Conservation (phyloP, 2,888 invertebrate genomes). For the Timema podura region DNA sequence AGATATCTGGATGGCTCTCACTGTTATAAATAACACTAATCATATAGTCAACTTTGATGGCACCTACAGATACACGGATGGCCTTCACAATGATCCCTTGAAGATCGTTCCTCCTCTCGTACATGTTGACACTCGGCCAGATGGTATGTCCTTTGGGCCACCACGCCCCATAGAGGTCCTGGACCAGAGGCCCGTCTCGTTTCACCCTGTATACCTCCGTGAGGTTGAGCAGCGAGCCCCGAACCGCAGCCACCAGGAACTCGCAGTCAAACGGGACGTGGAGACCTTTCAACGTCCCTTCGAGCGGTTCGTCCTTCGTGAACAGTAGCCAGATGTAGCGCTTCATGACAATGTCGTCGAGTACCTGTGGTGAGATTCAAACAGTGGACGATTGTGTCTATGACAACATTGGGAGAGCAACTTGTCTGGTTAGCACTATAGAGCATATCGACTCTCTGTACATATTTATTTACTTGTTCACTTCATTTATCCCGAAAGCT, state of each 20-base stretch:
- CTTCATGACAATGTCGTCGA: too few relatives aligned
- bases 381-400: too few relatives aligned
- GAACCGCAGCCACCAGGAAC: slow-evolving; percentile 7
- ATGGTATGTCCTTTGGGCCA: neutral
- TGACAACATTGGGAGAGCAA: too few relatives aligned
- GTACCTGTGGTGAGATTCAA: too few relatives aligned
- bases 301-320: too few relatives aligned
- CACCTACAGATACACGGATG: neutral
- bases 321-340: too few relatives aligned
- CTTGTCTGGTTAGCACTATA: too few relatives aligned
- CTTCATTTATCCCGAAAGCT: too few relatives aligned
- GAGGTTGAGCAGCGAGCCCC: neutral
- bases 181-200: neutral
- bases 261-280: slow-evolving; percentile 11
- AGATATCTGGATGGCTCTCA: too few relatives aligned
- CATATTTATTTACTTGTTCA: too few relatives aligned
- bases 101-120: slow-evolving; percentile 5
- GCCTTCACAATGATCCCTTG: neutral
- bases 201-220: slow-evolving; percentile 10
- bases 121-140: neutral
- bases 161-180: slow-evolving; percentile 1
- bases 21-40: too few relatives aligned
- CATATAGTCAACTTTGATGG: neutral
- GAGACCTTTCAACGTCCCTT: neutral
- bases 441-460: too few relatives aligned